Evolutionary conservation across 2,888 invertebrate species (phyloP), one percentile per base, ranked within the genome.

Genomic region (Frankliniella fusca): DNA sequence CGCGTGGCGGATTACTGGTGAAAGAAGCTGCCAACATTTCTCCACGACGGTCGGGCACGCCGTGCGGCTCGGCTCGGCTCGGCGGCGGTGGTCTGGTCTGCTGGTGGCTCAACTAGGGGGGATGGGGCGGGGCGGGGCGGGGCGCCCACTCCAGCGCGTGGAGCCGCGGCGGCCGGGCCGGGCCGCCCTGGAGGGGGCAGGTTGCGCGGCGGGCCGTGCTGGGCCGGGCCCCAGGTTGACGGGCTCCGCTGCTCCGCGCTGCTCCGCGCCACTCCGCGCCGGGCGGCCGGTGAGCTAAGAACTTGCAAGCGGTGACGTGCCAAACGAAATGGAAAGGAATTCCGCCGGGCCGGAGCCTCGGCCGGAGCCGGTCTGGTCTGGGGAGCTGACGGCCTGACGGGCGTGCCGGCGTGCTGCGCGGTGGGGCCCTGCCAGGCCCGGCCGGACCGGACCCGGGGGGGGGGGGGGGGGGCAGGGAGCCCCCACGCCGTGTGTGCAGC

Each of bases 321-420:
- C 70, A 76, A 76, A 76, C 70, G 70, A 76, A 76, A 76, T 23
- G 70, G 70, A 76, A 76, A 76, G 70, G 70, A 76, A 76, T 76
- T 76, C 70, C 70, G 27, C 70, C 70, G 70, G 70, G 70, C 70
- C 70, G 70, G 70, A n/a, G n/a, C 23, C 70, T 18, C 23, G 70
- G 70, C 2, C 65, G 65, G 70, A 70, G 15, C 61, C 20, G 61
- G 61, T 18, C 54, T 54, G 20, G 61, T 18, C 61, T 7, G 23
- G 70, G 7, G 12, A 1, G n/a, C 23, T 11, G 11, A 0, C 20
- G 20, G 65, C 11, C 65, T 20, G 20, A 3, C 23, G n/a, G 70
- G 23, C 70, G 7, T 23, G 70, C 70, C 65, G 9, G 50, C 54
- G 23, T 23, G 70, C 70, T 76, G 70, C 23, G 5, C 23, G 23